Evolutionary conservation across 92 coral and sea anemone species (phyloP).

Genomic region (Epizoanthus fatuus): DNA sequence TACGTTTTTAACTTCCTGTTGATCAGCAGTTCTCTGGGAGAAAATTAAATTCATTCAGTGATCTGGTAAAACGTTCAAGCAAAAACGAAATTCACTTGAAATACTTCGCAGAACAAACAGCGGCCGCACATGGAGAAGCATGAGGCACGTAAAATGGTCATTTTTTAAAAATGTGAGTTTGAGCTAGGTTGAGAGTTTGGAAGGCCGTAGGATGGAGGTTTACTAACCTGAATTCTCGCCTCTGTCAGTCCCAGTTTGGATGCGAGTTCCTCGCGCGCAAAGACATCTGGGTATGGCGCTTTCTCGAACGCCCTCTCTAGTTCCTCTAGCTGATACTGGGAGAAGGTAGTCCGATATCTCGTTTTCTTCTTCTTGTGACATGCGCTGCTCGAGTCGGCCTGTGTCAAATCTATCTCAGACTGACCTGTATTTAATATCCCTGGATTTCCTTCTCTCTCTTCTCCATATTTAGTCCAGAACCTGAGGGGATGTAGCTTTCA

Average conservation of each 20-base stretch:
- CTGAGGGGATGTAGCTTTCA: too few relatives aligned
- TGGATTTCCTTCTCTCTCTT: neutral
- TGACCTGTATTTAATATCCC: constrained; percentile 1
- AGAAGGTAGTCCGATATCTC: constrained; percentile 96
- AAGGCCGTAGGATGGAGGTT: neutral
- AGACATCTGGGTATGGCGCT: constrained; percentile 99
- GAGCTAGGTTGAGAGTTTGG: too few relatives aligned
- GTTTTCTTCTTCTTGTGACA: constrained; percentile 95
- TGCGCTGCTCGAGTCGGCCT: constrained; percentile 64
- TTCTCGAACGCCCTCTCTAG: constrained; percentile 97
- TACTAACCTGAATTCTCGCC: constrained; percentile 93
- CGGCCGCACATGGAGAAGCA: too few relatives aligned
- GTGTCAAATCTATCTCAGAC: constrained; percentile 62
- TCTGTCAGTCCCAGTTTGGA: constrained; percentile 96
- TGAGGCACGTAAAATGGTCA: too few relatives aligned
- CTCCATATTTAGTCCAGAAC: too few relatives aligned
- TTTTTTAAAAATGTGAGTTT: too few relatives aligned
- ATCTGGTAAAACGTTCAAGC: too few relatives aligned
- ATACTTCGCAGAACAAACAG: too few relatives aligned
- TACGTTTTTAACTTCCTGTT: neutral
- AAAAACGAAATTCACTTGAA: too few relatives aligned
- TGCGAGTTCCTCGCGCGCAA: constrained; percentile 97
- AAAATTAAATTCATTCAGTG: too few relatives aligned
- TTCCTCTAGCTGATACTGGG: constrained; percentile 97
- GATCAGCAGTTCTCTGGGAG: too few relatives aligned